A percentile compares a stretch with the other conserved stretches of the same genome.
phyloP scores from a whole-genome alignment of 1,140 invertebrate species.

The Pseudachorutes palmiensis region DNA sequence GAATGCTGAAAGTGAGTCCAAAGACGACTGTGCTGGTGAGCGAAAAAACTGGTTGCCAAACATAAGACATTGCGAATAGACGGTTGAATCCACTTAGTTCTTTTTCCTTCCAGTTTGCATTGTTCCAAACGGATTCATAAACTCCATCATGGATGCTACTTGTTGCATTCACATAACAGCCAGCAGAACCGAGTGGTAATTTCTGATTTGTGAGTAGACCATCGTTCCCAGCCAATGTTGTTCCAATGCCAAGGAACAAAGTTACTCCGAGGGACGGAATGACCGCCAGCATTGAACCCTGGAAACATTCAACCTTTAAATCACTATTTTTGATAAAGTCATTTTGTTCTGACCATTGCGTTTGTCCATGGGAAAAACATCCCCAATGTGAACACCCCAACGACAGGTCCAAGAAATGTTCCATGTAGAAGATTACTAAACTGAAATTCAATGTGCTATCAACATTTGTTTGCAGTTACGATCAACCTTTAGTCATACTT shows the following conservation, averaged over 20 bases:
- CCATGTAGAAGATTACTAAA: conserved; percentile 22
- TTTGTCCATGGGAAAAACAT: conserved; percentile 77
- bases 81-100: background rate
- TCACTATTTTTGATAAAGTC: conserved; percentile 31
- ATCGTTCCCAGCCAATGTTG: conserved; percentile 21
- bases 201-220: background rate
- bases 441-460: conserved; percentile 1
- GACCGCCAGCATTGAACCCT: background rate
- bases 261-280: conserved; percentile 7
- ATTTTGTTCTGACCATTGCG: conserved; percentile 45
- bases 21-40: background rate
- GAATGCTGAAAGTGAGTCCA: conserved; percentile 4
- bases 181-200: background rate
- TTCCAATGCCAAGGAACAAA: conserved; percentile 27
- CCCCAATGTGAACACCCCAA: conserved; percentile 71
- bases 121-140: background rate
- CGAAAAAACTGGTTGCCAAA: background rate
- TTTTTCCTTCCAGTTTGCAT: conserved; percentile 3
- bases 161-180: background rate
- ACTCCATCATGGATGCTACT: background rate
- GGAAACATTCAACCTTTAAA: conserved; percentile 4
- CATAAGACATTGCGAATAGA: background rate
- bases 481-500: no score
- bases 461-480: background rate
- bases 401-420: conserved; percentile 24